Base-by-base conservation (phyloP, 1,140 invertebrate genomes). In the Polypedilum vanderplanki region DNA sequence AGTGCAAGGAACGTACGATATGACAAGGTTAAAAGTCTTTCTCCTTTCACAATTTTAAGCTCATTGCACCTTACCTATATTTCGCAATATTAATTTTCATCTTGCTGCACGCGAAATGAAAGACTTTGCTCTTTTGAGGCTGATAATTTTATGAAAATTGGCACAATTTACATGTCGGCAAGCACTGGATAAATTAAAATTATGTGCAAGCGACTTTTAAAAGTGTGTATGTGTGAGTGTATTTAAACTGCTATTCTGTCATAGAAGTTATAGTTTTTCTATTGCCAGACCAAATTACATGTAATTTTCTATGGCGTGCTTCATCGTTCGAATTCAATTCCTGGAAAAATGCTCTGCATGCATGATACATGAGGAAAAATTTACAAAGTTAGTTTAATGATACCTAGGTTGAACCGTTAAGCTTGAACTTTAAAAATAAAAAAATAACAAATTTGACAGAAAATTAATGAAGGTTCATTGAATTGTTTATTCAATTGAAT, bases 291-390 rank as follows among this genome's bases (percentile, higher is more conserved):
- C 12, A 70, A 70, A 70, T 70, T 70, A 70, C 65, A 70, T 70
- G 65, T 70, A 70, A 70, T 70, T 70, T 70, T 20, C 65, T 20
- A 70, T 70, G 65, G 65, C 65, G 65, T 70, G 18, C 17, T 33
- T 33, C 24, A 33, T 33, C 24, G 24, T 33, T 5, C 24, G 24
- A 33, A 1, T 33, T 33, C 24, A 5, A 33, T 33, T 33, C 24
- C 24, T 33, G 24, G 24, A 33, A 33, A 33, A 33, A 5, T 33
- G 24, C 24, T 33, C 24, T 33, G 5, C 17, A 18, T 33, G 5
- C 17, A 18, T n/a, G 17, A 22, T n/a, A 7, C 18, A 22, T 70
- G 15, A 10, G 3, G 7, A 18, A 18, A n/a, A 70, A 18, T 18
- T 18, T 15, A 57, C n/a, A 57, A 57, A 15, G n/a, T 15, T 57